Evolutionary conservation across 2,888 invertebrate species (phyloP), one percentile per base, ranked within the genome.

Genomic region (Coelinius sp.): DNA sequence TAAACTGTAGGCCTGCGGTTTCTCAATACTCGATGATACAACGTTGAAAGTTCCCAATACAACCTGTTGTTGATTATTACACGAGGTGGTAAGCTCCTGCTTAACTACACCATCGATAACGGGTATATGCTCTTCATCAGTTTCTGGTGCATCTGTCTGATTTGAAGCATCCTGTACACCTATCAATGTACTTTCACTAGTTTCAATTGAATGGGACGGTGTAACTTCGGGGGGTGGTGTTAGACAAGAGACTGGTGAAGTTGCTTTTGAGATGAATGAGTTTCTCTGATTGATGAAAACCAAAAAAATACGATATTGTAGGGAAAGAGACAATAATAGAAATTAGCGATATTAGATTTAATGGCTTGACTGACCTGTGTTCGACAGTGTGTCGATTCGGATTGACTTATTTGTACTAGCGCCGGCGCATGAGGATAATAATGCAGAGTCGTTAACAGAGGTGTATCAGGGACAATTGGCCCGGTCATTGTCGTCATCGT

Each of bases 161-260:
- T 95, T 95, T 66, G 94, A 94, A 0, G 95, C 95, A 81, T 95
- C 95, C 84, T 92, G 94, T n/a, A 94, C 94, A 74, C 92, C 91
- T 0, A 82, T 80, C 46, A 91, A 89, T 1, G 88, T 88, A 73
- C 90, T 89, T 71, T 91, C 90, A 14, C 90, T 89, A 22, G 77
- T 76, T 56, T 84, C 83, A 78, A 86, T 82, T 62, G 84, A 77
- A 73, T 85, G 83, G 69, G 84, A 27, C 49, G 90, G 89, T 0
- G 89, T 88, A 0, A 90, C 89, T 78, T 91, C 91, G 0, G 92
- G 91, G 0, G 91, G 91, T 0, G 93, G 93, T 0, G 93, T 93
- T 20, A 92, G 89, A 71, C 92, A 91, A 73, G 91, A 91, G 0
- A 89, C 89, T 20, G 88, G 87, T 6, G 88, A 88, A 24, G 91